Evolutionary conservation across 2,113 vertebrate genomes (phyloP).

Genomic region (Saccopteryx leptura): DNA sequence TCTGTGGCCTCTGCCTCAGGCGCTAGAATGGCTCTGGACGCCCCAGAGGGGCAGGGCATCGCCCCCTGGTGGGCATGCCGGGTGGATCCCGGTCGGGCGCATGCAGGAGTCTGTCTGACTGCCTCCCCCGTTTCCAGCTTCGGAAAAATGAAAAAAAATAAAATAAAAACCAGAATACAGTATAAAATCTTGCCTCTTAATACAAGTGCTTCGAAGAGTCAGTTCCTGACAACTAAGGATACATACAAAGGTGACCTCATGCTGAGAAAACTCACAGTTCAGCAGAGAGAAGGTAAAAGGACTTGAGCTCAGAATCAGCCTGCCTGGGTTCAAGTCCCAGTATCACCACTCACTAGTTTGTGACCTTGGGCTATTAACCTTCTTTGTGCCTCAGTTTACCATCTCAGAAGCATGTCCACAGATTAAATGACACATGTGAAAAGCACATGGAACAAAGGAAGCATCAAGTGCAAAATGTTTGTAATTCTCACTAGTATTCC

Average conservation of each 20-base stretch:
- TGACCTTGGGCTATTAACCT: background rate
- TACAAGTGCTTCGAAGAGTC: background rate
- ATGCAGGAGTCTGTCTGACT: no score
- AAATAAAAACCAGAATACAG: background rate
- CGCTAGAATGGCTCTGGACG: no score
- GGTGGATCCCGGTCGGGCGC: no score
- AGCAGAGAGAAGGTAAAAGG: background rate
- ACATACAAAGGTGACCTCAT: background rate
- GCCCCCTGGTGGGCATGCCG: no score
- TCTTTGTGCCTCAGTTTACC: background rate
- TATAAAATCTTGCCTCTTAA: background rate
- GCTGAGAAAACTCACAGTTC: background rate
- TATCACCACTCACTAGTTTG: background rate
- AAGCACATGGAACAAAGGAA: background rate
- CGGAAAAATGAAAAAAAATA: no score
- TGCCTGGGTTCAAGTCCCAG: background rate
- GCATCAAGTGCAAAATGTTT: background rate
- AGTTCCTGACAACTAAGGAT: background rate
- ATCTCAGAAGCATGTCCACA: background rate
- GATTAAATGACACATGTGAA: background rate
- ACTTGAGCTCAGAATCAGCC: background rate
- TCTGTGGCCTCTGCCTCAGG: no score
- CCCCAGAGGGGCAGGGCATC: no score
- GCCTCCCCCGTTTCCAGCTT: no score
- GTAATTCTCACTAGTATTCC: background rate